Evolutionary conservation across 2,797 vertebrate species (phyloP), one percentile per base, ranked within the genome.

Genomic region (Dryobates pubescens): DNA sequence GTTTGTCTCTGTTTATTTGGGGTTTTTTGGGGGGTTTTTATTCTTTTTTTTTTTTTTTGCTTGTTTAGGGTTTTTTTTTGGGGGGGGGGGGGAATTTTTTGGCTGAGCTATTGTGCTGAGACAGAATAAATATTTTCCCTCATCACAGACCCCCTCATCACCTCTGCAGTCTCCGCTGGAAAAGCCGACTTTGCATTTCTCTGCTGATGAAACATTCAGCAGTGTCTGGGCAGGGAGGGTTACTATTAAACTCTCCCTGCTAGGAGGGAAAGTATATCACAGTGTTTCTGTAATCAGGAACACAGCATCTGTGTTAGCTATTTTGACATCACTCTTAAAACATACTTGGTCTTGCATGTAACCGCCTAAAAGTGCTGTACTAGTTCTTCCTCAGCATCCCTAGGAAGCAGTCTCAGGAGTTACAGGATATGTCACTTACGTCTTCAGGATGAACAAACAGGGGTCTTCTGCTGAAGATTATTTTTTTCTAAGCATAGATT

Each of bases 221-320:
- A 69, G 75, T 7, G 36, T 26, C 82, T 86, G 53, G 57, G 73
- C 70, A 70, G 57, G 67, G 29, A 64, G 45, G 49, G 45, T 73
- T 71, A 23, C 74, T 43, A 29, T 58, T 82, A 73, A 43, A 67
- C 26, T 70, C 53, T 83, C 32, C 78, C 70, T 8, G 3, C 27
- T 8, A 63, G 69, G 76, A 90, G 67, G 59, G 61, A 49, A 61
- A 84, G 67, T 56, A 17, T 63, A 71, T 10, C 30, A 74, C 70
- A 61, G 41, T 20, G 53, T 45, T 92, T 88, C 94, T 95, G 85
- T 92, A 89, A 85, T 70, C 91, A 92, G 92, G 82, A 91, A 73
- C 38, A 67, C 82, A 88, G 74, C 58, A 53, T 82, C 88, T 51
- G 32, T 34, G 74, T 92, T 88, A 80, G 64, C 72, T 92, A 19